Percentiles rank a stretch among this genome's conserved stretches.
phyloP scores from a whole-genome alignment of 2,113 vertebrate species.

The Heterocephalus glaber region DNA sequence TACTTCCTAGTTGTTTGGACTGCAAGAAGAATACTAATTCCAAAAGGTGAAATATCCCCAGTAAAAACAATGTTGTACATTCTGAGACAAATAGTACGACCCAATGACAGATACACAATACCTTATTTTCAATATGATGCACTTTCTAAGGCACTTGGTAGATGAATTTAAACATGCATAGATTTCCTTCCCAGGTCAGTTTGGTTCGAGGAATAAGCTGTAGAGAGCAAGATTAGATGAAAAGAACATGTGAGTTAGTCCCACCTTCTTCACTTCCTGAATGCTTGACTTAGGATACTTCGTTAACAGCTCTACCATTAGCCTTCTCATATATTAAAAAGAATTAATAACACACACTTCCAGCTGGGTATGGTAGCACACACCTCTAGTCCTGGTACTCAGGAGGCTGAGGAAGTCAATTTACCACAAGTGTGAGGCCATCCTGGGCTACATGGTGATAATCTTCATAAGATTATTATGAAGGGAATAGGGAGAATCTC shows the following conservation, averaged over 20 bases:
- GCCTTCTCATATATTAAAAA: constrained; percentile 12
- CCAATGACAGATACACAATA: not conserved
- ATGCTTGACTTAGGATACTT: not conserved
- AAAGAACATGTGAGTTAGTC: not conserved
- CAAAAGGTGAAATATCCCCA: not conserved
- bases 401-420: not conserved
- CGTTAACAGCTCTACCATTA: not conserved
- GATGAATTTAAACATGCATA: not conserved
- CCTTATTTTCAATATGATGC: not conserved
- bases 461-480: not conserved
- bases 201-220: not conserved
- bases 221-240: not conserved
- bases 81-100: not conserved
- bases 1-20: not conserved
- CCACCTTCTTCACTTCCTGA: not conserved
- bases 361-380: not conserved
- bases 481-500: constrained; percentile 21
- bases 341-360: not conserved
- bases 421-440: not conserved
- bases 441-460: not conserved
- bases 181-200: not conserved
- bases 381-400: not conserved
- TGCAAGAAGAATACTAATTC: not conserved
- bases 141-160: not conserved
- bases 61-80: not conserved